Evolutionary conservation across 1,140 invertebrate genomes (phyloP).

Genomic region (Heliothis virescens): DNA sequence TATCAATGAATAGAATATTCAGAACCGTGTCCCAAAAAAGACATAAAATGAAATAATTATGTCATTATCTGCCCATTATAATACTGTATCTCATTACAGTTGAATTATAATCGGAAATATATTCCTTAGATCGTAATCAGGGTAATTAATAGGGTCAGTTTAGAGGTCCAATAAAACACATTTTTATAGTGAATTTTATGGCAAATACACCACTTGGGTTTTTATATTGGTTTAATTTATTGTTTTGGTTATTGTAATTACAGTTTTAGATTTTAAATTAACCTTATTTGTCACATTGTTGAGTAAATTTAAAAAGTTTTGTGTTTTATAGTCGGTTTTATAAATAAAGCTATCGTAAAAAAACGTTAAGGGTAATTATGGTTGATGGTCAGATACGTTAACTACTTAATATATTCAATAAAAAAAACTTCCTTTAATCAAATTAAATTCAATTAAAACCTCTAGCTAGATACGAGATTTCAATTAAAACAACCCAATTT

Average conservation of each 20-base stretch:
- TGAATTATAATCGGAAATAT: constrained; percentile 4
- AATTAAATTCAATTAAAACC: too few species aligned
- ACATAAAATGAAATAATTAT: constrained; percentile 49
- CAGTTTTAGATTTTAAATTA: background rate
- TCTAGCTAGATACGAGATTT: background rate
- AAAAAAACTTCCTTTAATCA: too few species aligned
- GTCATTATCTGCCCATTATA: constrained; percentile 41
- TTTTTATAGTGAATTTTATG: constrained; percentile 52
- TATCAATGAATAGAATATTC: background rate
- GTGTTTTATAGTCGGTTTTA: constrained; percentile 18
- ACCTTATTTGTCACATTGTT: constrained; percentile 6
- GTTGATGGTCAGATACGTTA: too few species aligned
- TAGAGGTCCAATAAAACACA: constrained; percentile 38
- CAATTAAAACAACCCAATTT: background rate
- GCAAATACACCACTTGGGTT: constrained; percentile 3
- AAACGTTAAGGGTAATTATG: background rate
- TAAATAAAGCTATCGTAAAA: constrained; percentile 8
- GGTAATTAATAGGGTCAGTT: constrained; percentile 48
- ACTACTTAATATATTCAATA: background rate
- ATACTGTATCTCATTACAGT: constrained; percentile 39
- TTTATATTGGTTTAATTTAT: constrained; percentile 49
- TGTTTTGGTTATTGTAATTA: constrained; percentile 30
- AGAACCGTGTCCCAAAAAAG: constrained; percentile 28
- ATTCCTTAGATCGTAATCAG: constrained; percentile 27
- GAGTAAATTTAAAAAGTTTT: background rate